Evolutionary conservation across 2,888 invertebrate species (phyloP).

Genomic region (Siphlonurus alternatus): DNA sequence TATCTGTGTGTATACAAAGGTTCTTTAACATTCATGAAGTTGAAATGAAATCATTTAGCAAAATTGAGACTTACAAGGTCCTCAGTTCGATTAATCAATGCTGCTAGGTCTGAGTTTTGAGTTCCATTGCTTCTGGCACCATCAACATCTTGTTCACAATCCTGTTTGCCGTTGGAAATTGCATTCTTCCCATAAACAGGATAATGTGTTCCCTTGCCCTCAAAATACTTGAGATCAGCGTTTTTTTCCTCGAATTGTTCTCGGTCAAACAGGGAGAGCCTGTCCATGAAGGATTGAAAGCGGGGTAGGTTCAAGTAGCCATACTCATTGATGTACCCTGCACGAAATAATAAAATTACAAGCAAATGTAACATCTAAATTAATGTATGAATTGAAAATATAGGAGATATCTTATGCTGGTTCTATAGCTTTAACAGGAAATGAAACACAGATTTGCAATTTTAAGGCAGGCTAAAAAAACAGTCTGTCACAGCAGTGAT

Average conservation of each 20-base stretch:
- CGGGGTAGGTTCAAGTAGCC: slow-evolving; percentile 67
- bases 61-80: slow-evolving; percentile 36
- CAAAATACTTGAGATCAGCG: slow-evolving; percentile 69
- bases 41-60: no score
- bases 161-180: neutral
- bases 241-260: slow-evolving; percentile 58
- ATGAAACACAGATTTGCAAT: no score
- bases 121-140: neutral
- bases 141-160: neutral
- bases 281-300: slow-evolving; percentile 71
- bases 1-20: no score
- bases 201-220: no score
- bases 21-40: no score
- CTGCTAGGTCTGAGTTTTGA: slow-evolving; percentile 33
- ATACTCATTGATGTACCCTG: slow-evolving; percentile 84
- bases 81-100: slow-evolving; percentile 42
- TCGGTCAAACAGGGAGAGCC: slow-evolving; percentile 51
- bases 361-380: no score
- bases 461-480: no score
- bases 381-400: no score
- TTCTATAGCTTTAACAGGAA: no score
- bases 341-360: slow-evolving; percentile 16
- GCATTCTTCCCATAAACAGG: neutral
- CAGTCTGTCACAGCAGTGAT: no score
- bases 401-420: no score